Base-by-base conservation (phyloP, 2,888 invertebrate species). In the Iphiclides podalirius region DNA sequence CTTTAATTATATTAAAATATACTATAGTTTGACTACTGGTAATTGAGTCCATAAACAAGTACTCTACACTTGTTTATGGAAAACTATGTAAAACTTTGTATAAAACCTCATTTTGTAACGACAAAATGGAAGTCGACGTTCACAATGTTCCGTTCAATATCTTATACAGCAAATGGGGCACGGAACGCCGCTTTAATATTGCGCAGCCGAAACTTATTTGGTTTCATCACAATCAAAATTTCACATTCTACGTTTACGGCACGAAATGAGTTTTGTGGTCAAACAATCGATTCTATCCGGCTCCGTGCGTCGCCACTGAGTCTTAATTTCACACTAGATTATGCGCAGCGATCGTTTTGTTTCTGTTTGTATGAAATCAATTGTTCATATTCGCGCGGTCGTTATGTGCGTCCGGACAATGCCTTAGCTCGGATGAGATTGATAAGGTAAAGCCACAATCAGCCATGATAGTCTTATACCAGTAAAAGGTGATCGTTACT, bases 181-280 rank as follows among this genome's bases (percentile, higher is more conserved):
- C 48, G 39, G 49, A 47, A 17, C 47, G 55, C 56, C 52, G 41
- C 51, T 47, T 35, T 37, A 38, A 41, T 28, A 51, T 63, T 64
- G 59, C 64, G 63, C 58, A 55, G 54, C 47, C 42, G 47, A 54
- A 52, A 59, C 48, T 54, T 56, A 55, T 61, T 65, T 63, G 54
- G 47, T 63, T 48, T 58, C 58, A 57, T 53, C 64, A 66, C 72
- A 72, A 72, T 76, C 70, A 67, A 70, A 73, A 75, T 79, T 77
- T 76, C 75, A 72, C 71, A 71, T 67, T 65, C 63, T 58, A 62
- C 69, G 63, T 68, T 70, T 72, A 68, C 66, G 63, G 61, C 60
- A 63, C 70, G 72, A 76, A 86, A 86, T 86, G 76, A 85, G 79
- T 78, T 85, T 75, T 84, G 86, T 76, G 84, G 84, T 85, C 75